These are phyloP conservation scores for Trachymyrmex cornetzi DNA, from an alignment of 1,140 invertebrate species.

Conservation along the genomic window DNA sequence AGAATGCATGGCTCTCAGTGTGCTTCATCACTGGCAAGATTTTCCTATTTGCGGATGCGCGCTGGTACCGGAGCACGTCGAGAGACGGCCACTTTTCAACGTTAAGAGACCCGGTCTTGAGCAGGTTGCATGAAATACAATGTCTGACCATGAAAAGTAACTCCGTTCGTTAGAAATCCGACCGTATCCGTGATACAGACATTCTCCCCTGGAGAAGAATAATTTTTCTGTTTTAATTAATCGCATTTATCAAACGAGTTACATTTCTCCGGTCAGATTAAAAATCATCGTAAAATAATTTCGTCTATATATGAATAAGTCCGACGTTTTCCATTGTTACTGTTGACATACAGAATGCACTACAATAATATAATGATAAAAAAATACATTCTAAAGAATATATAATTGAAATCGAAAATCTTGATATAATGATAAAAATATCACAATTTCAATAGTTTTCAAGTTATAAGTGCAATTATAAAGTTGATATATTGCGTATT, in stretches of 20 bases:
- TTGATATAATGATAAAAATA: not conserved
- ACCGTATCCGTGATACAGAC: slow-evolving; percentile 26
- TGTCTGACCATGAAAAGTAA: slow-evolving; percentile 25
- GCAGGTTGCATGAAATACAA: slow-evolving; percentile 88
- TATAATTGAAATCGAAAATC: not conserved
- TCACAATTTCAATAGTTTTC: not conserved
- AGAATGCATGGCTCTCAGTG: slow-evolving; percentile 90
- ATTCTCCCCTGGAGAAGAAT: not conserved
- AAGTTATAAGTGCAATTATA: not conserved
- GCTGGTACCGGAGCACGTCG: slow-evolving; percentile 96
- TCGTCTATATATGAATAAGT: not conserved
- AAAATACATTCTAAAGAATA: not conserved
- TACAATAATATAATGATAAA: not conserved
- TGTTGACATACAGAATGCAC: not conserved
- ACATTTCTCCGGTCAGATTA: not conserved
- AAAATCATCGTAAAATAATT: not conserved
- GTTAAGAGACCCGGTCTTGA: slow-evolving; percentile 93
- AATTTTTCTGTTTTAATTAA: slow-evolving; percentile 37
- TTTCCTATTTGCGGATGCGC: slow-evolving; percentile 92
- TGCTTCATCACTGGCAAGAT: slow-evolving; percentile 91
- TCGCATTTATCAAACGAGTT: not conserved
- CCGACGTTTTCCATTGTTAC: not conserved
- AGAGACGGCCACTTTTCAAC: slow-evolving; percentile 93
- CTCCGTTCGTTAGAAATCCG: not conserved
- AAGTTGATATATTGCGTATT: too few relatives aligned